phyloP scores from a whole-genome alignment of 2,888 invertebrate genomes.

The Hemithea aestivaria region DNA sequence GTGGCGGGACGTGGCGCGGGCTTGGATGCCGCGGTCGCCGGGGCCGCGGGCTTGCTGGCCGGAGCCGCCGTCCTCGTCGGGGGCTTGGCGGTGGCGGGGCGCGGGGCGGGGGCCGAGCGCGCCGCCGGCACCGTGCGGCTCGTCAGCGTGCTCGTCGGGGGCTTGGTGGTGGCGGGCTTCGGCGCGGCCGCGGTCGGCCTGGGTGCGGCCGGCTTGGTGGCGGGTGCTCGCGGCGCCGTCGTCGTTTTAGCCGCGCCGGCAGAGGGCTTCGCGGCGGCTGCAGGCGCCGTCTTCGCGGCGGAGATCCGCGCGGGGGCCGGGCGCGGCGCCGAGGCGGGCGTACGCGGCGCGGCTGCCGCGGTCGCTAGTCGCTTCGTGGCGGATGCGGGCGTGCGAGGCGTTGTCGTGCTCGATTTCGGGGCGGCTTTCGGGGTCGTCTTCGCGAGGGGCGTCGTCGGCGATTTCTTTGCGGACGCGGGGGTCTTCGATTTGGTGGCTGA shows the following conservation, averaged over 20 bases:
- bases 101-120: slow-evolving; percentile 19
- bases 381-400: slow-evolving; percentile 36
- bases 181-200: slow-evolving; percentile 28
- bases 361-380: slow-evolving; percentile 28
- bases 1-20: slow-evolving; percentile 11
- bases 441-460: slow-evolving; percentile 40
- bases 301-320: slow-evolving; percentile 34
- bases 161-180: slow-evolving; percentile 40
- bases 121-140: slow-evolving; percentile 48
- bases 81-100: slow-evolving; percentile 21
- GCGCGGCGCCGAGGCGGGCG: slow-evolving; percentile 27
- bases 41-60: slow-evolving; percentile 21
- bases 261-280: slow-evolving; percentile 17
- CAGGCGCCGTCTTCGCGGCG: slow-evolving; percentile 22
- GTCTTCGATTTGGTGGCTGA: slow-evolving; percentile 30
- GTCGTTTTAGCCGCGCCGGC: slow-evolving; percentile 24
- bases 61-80: slow-evolving; percentile 18
- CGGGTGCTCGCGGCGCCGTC: slow-evolving; percentile 16
- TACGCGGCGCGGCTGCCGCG: slow-evolving; percentile 41
- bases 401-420: slow-evolving; percentile 31
- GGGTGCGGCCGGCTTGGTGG: slow-evolving; percentile 5
- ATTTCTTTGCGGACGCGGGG: slow-evolving; percentile 36
- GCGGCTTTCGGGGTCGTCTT: slow-evolving; percentile 36
- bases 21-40: slow-evolving; percentile 18
- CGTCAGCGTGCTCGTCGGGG: slow-evolving; percentile 14